These are phyloP conservation scores for Nymphalis c-album DNA, from an alignment of 2,888 invertebrate species.

Conservation along the genomic window DNA sequence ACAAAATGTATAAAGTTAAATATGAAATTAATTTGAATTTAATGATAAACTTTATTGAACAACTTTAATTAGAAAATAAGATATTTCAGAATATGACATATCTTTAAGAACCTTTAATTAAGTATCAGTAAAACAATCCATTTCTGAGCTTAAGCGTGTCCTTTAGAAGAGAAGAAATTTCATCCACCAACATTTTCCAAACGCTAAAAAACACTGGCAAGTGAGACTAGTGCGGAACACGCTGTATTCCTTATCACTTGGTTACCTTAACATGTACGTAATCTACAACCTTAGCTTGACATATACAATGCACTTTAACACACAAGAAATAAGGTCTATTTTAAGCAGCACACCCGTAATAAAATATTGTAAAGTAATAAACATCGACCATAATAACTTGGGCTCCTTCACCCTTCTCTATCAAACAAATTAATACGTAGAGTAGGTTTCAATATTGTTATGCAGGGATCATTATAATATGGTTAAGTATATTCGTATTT, in stretches of 20 bases:
- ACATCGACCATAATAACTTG: conserved; percentile 46
- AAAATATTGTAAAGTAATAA: conserved; percentile 42
- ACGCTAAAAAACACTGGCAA: no score
- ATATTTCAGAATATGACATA: no score
- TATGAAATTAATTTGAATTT: no score
- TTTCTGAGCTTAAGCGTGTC: no score
- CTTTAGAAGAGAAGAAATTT: no score
- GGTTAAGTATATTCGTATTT: conserved; percentile 59
- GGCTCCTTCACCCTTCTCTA: conserved; percentile 45
- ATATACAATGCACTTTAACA: conserved; percentile 30
- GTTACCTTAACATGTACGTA: conserved; percentile 61
- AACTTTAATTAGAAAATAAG: no score
- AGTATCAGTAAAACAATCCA: no score
- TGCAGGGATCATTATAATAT: conserved; percentile 47
- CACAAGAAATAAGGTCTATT: conserved; percentile 36
- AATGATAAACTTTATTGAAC: no score
- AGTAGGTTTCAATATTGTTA: conserved; percentile 45
- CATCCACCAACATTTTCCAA: no score
- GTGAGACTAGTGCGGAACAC: conserved; percentile 39
- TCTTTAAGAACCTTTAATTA: no score
- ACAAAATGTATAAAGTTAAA: no score
- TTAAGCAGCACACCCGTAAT: conserved; percentile 28
- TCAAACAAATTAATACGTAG: conserved; percentile 31
- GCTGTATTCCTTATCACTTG: conserved; percentile 73
- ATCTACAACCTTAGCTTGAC: conserved; percentile 54